phyloP scores from a whole-genome alignment of 2,113 vertebrate genomes.

The Nanger granti region DNA sequence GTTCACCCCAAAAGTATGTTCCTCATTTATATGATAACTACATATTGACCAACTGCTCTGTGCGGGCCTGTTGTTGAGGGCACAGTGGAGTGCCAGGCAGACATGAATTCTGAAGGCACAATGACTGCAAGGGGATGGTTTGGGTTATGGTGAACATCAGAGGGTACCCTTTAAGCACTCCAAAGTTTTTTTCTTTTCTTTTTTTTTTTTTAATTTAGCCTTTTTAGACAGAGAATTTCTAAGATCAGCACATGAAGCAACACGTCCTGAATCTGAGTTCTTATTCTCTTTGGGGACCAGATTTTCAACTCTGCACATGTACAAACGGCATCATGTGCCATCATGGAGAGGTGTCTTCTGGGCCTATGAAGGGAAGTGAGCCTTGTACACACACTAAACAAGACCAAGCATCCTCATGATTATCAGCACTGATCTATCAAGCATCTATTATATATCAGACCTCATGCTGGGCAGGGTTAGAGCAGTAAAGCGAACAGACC shows the following conservation, averaged over 20 bases:
- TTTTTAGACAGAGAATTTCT: not conserved
- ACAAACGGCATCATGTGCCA: accelerated
- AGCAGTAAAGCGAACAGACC: not conserved
- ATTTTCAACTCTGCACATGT: not conserved
- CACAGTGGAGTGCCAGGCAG: accelerated
- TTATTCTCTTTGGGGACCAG: not conserved
- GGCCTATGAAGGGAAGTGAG: accelerated
- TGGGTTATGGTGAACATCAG: not conserved
- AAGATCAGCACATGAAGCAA: not conserved
- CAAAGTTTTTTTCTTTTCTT: not conserved
- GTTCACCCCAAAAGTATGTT: not conserved
- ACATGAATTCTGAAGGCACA: accelerated
- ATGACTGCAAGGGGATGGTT: too few species aligned
- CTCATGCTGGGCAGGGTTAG: not conserved
- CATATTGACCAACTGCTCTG: accelerated
- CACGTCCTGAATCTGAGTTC: not conserved
- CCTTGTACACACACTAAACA: accelerated
- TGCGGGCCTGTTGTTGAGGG: accelerated
- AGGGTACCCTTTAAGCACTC: not conserved
- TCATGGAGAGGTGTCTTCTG: accelerated
- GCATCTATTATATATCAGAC: too few species aligned
- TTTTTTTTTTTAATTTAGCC: not conserved
- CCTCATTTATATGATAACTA: not conserved
- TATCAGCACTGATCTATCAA: not conserved
- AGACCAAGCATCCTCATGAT: not conserved